phyloP scores from a whole-genome alignment of 2,797 vertebrate genomes.

The Dendrocincla tyrannina region DNA sequence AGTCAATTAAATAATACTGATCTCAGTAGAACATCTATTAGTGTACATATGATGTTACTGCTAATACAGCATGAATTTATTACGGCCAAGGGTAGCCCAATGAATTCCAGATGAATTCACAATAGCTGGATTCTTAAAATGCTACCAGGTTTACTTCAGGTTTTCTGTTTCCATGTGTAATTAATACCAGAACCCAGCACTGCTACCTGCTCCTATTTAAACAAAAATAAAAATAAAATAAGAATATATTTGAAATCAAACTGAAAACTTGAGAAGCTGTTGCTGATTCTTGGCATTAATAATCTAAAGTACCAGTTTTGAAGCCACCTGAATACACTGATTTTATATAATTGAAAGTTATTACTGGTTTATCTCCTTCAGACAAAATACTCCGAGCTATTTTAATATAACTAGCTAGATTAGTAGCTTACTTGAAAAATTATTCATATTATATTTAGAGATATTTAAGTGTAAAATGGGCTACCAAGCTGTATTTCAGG shows the following conservation, averaged over 20 bases:
- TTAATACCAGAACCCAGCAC: conserved; percentile 34
- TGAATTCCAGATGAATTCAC: conserved; percentile 63
- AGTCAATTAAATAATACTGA: conserved; percentile 60
- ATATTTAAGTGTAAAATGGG: not conserved
- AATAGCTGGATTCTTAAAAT: conserved; percentile 63
- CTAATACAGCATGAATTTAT: conserved; percentile 63
- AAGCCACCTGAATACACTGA: not conserved
- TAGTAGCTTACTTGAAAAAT: not conserved
- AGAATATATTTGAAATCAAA: not conserved
- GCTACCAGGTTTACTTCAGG: conserved; percentile 50
- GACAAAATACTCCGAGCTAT: not conserved
- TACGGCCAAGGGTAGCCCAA: conserved; percentile 39
- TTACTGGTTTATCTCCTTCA: not conserved
- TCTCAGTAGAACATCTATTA: conserved; percentile 62
- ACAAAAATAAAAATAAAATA: not conserved
- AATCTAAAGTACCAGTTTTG: not conserved
- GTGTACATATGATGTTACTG: conserved; percentile 43
- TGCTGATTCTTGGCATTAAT: not conserved
- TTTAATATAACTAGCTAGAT: not conserved
- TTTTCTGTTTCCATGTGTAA: conserved; percentile 52
- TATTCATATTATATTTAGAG: not conserved
- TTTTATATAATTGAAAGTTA: not conserved
- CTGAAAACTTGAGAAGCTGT: not conserved
- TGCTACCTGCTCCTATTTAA: conserved; percentile 17
- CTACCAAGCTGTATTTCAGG: not conserved